These are phyloP conservation scores for Cephus runcator DNA, from an alignment of 2,888 invertebrate species.

Conservation along the genomic window DNA sequence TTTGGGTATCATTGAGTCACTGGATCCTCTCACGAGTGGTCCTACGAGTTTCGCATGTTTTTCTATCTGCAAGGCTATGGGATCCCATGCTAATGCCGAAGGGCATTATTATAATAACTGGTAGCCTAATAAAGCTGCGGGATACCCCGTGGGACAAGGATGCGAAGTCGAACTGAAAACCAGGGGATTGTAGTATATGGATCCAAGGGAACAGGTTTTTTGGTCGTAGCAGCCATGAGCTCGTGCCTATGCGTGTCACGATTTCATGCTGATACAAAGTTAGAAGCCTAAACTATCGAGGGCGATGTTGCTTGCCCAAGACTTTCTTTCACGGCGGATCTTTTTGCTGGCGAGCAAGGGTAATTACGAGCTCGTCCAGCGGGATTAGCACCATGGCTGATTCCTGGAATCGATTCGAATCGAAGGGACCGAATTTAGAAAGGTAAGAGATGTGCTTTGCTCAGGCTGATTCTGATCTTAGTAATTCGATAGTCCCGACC, in stretches of 20 bases:
- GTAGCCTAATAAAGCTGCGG: slow-evolving; percentile 43
- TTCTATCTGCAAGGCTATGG: neutral
- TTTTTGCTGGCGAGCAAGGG: neutral
- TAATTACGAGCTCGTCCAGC: neutral
- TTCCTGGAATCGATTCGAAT: neutral
- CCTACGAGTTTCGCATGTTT: neutral
- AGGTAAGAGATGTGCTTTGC: neutral
- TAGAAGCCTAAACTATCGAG: neutral
- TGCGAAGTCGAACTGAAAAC: slow-evolving; percentile 20
- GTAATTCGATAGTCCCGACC: neutral
- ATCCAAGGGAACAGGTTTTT: slow-evolving; percentile 43
- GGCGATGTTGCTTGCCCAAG: neutral
- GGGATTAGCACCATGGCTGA: neutral
- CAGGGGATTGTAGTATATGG: slow-evolving; percentile 16
- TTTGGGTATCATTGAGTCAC: neutral
- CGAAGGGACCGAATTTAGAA: neutral
- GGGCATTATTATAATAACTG: slow-evolving; percentile 46
- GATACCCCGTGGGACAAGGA: slow-evolving; percentile 32
- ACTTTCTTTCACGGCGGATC: neutral
- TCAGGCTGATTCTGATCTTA: neutral
- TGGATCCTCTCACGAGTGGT: neutral
- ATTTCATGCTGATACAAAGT: slow-evolving; percentile 14
- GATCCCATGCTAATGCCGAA: neutral
- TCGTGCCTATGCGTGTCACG: slow-evolving; percentile 50
- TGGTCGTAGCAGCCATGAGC: slow-evolving; percentile 25